Evolutionary conservation across 2,888 invertebrate species (phyloP).

Genomic region (Schrankia costaestrigalis): DNA sequence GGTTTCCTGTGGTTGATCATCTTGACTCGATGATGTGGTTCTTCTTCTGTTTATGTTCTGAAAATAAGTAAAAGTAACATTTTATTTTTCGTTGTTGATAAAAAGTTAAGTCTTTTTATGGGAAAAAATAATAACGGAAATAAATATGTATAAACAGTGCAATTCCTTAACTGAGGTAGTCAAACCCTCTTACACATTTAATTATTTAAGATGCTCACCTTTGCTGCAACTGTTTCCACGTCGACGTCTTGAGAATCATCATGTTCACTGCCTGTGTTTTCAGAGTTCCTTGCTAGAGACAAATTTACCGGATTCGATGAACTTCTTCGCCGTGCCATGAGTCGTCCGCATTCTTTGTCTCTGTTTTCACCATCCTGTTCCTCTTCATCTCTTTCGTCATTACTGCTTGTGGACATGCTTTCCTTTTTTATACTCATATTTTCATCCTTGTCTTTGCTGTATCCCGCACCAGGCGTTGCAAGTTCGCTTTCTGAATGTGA

Average conservation of each 20-base stretch:
- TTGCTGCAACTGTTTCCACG: constrained; percentile 76
- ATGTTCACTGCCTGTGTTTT: constrained; percentile 80
- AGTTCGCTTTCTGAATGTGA: constrained; percentile 76
- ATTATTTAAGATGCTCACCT: too few relatives aligned
- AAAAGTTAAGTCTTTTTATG: background rate
- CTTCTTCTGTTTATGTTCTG: constrained; percentile 72
- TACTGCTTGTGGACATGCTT: constrained; percentile 76
- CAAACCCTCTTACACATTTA: too few relatives aligned
- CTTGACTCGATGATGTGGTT: constrained; percentile 76
- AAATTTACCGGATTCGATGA: constrained; percentile 92
- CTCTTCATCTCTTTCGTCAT: constrained; percentile 76
- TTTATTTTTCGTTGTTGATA: background rate
- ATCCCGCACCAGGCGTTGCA: constrained; percentile 70
- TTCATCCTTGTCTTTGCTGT: constrained; percentile 72
- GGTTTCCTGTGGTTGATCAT: constrained; percentile 75
- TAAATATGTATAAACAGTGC: too few relatives aligned
- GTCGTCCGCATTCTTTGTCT: constrained; percentile 69
- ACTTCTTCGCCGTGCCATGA: constrained; percentile 83
- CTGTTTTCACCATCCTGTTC: constrained; percentile 79
- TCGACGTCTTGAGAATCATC: constrained; percentile 78
- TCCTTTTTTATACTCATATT: constrained; percentile 76
- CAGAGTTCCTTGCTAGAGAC: constrained; percentile 81
- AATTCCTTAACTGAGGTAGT: too few relatives aligned
- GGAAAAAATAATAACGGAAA: too few relatives aligned
- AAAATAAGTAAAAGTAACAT: constrained; percentile 27